phyloP scores from a whole-genome alignment of 2,888 invertebrate species.

The Brenthis hecate region DNA sequence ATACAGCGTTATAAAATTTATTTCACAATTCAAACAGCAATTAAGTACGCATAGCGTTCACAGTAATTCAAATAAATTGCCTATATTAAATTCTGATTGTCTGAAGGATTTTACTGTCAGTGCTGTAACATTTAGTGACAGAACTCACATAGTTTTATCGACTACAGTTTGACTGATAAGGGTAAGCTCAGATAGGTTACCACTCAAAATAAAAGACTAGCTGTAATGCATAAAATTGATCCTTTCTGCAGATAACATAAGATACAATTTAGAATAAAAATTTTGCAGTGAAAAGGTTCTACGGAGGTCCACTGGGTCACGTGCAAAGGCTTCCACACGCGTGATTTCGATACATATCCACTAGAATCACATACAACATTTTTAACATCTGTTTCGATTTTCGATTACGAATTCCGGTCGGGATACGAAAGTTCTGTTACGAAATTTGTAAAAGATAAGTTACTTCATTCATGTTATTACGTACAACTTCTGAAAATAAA shows the following conservation, averaged over 20 bases:
- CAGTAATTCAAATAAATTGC: slow-evolving; percentile 7
- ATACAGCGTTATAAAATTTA: neutral
- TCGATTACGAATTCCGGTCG: slow-evolving; percentile 36
- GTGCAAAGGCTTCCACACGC: slow-evolving; percentile 39
- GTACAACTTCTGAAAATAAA: too few relatives aligned
- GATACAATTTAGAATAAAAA: slow-evolving; percentile 16
- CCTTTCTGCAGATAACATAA: neutral
- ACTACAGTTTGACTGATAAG: slow-evolving; percentile 39
- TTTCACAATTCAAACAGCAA: neutral
- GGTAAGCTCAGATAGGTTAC: slow-evolving; percentile 33
- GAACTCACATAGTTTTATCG: slow-evolving; percentile 33
- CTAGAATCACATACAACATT: slow-evolving; percentile 42
- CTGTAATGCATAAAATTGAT: neutral
- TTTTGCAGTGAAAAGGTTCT: slow-evolving; percentile 8
- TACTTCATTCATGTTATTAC: neutral
- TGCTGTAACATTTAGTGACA: slow-evolving; percentile 25
- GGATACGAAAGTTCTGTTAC: slow-evolving; percentile 22
- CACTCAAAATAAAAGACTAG: slow-evolving; percentile 27
- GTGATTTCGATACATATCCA: slow-evolving; percentile 44
- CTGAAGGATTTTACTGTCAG: slow-evolving; percentile 18
- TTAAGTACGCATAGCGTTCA: neutral
- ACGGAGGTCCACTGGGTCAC: slow-evolving; percentile 38
- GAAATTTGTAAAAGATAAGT: slow-evolving; percentile 19
- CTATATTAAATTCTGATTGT: slow-evolving; percentile 18
- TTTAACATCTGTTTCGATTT: slow-evolving; percentile 45